Conservation (phyloP, 2,113 vertebrate species). For the Pelodiscus sinensis region DNA sequence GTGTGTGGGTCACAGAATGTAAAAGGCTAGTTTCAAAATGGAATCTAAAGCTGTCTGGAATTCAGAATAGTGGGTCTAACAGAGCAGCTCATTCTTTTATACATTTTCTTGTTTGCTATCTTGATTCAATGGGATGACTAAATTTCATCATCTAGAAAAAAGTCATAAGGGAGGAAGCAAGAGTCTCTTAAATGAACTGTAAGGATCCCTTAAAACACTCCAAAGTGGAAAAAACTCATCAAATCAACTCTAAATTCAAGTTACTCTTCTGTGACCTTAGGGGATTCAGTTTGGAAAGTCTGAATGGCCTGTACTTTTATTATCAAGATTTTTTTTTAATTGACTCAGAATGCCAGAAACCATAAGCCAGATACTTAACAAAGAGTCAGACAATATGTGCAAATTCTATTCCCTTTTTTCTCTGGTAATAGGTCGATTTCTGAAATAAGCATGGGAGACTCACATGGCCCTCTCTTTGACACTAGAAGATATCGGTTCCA, state of each 20-base stretch:
- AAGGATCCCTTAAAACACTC: neutral
- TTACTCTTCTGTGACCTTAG: neutral
- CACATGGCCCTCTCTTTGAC: neutral
- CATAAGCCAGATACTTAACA: neutral
- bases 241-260: neutral
- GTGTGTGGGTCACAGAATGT: neutral
- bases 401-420: accelerated
- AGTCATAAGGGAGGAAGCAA: neutral
- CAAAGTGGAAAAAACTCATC: neutral
- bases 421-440: neutral
- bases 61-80: neutral
- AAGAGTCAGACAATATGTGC: neutral
- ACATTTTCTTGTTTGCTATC: neutral
- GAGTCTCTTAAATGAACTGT: slow-evolving; percentile 15
- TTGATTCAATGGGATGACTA: neutral
- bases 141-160: neutral
- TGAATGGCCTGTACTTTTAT: neutral
- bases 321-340: neutral
- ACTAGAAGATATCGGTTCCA: neutral
- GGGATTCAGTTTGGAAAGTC: neutral
- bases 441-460: neutral
- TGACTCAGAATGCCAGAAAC: neutral
- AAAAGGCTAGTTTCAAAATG: neutral
- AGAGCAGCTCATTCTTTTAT: neutral
- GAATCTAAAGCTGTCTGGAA: neutral